A percentile compares a stretch with the other conserved stretches of the same genome.
These are phyloP conservation scores for Microctonus brassicae DNA, from an alignment of 2,888 invertebrate genomes.

Conservation along the genomic window DNA sequence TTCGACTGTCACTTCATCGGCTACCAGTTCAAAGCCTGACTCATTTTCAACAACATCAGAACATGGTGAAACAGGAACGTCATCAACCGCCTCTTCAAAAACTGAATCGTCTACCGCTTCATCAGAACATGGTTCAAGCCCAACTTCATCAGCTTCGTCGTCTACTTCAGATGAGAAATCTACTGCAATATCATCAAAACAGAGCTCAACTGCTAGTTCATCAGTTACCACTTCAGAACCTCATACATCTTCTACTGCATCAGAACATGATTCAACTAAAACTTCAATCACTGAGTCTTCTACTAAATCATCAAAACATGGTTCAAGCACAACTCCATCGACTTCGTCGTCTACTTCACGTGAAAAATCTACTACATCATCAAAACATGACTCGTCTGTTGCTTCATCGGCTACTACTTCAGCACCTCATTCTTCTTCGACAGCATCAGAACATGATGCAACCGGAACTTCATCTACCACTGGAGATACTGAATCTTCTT, in stretches of 20 bases:
- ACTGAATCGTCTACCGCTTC: background rate
- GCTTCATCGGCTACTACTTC: background rate
- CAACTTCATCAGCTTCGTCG: too few relatives aligned
- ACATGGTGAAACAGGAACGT: background rate
- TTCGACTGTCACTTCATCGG: too few relatives aligned
- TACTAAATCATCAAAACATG: background rate
- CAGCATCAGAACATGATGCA: background rate
- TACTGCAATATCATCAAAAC: background rate
- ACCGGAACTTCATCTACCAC: too few relatives aligned
- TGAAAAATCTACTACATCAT: background rate
- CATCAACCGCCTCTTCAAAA: too few relatives aligned
- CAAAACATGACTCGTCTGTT: too few relatives aligned
- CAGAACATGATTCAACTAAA: background rate
- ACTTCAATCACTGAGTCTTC: background rate
- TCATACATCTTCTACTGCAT: background rate
- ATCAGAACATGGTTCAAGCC: too few relatives aligned
- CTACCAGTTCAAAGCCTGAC: background rate
- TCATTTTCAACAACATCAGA: too few relatives aligned
- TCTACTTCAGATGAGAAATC: background rate
- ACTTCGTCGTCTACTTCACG: background rate
- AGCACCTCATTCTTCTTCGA: background rate
- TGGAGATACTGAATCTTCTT: background rate
- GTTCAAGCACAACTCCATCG: background rate
- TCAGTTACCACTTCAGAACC: constrained; percentile 5
- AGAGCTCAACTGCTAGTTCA: constrained; percentile 7